phyloP scores from a whole-genome alignment of 2,113 vertebrate species.

The Paracyprichromis sp. region DNA sequence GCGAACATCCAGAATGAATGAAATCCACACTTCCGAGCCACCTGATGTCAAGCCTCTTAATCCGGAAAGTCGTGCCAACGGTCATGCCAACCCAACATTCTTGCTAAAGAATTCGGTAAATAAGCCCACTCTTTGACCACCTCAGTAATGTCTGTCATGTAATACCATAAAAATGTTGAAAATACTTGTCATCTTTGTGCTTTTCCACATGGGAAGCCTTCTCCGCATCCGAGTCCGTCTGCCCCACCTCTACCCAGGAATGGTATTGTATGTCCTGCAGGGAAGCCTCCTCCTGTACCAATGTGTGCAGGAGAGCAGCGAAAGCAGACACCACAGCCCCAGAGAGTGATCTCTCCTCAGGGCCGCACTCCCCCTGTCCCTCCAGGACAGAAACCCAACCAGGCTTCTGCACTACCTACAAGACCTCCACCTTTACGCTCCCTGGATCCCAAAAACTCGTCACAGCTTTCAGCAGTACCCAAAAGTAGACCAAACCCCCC shows the following conservation, averaged over 20 bases:
- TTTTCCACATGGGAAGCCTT: slow-evolving; percentile 15
- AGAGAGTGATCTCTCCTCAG: slow-evolving; percentile 8
- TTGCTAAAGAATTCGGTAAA: slow-evolving; percentile 80
- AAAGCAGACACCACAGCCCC: background rate
- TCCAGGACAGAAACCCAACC: background rate
- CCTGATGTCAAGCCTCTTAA: background rate
- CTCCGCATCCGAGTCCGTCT: slow-evolving; percentile 26
- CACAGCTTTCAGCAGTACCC: background rate
- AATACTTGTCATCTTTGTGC: background rate
- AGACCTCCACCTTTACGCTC: background rate
- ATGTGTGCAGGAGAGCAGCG: background rate
- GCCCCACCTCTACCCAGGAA: slow-evolving; percentile 36
- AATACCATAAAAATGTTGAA: background rate
- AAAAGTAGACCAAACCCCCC: slow-evolving; percentile 64
- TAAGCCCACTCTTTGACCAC: background rate
- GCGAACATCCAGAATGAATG: background rate
- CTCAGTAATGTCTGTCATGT: background rate
- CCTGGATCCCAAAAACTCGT: background rate
- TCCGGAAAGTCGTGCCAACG: slow-evolving; percentile 47
- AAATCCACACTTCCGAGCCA: slow-evolving; percentile 16
- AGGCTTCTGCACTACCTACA: background rate
- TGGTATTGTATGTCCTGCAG: slow-evolving; percentile 39
- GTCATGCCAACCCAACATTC: slow-evolving; percentile 85
- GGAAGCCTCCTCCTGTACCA: slow-evolving; percentile 64
- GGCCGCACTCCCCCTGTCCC: background rate